Conservation (phyloP, 1,140 invertebrate species). For the Macrocentrus cingulum region DNA sequence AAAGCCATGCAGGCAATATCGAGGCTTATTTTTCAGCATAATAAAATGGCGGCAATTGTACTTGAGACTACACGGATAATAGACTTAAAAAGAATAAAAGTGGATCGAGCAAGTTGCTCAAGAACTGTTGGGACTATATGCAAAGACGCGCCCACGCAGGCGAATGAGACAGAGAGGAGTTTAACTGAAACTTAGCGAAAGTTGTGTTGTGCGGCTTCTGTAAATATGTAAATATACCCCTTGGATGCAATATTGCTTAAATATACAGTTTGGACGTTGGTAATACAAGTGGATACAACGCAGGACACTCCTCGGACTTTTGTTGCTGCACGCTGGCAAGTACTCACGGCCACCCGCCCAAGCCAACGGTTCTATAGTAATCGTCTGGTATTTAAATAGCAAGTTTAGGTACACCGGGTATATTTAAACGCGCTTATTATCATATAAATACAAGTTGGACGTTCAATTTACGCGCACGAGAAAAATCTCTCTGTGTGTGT, state of each 20-base stretch:
- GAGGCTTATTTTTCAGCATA: no score
- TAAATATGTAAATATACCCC: constrained; percentile 30
- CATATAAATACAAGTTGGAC: constrained; percentile 61
- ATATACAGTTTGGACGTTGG: constrained; percentile 22
- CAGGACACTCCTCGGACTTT: constrained; percentile 4
- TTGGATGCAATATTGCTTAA: not conserved
- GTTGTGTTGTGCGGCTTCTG: constrained; percentile 27
- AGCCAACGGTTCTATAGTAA: constrained; percentile 39
- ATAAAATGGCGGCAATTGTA: no score
- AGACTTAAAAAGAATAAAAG: no score
- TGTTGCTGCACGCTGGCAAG: constrained; percentile 23
- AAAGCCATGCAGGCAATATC: no score
- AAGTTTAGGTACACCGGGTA: constrained; percentile 56
- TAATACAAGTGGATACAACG: constrained; percentile 27
- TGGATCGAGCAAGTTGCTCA: no score
- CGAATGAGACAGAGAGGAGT: constrained; percentile 32
- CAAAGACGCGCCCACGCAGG: no score
- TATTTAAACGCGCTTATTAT: constrained; percentile 61
- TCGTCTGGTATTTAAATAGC: constrained; percentile 58
- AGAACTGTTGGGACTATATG: no score
- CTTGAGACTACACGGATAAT: no score
- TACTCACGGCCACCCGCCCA: not conserved
- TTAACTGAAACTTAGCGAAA: constrained; percentile 45
- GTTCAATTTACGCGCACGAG: constrained; percentile 57
- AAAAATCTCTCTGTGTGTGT: constrained; percentile 32